Evolutionary conservation across 2,797 vertebrate species (phyloP), one percentile per base, ranked within the genome.

Genomic region (Monodelphis domestica): DNA sequence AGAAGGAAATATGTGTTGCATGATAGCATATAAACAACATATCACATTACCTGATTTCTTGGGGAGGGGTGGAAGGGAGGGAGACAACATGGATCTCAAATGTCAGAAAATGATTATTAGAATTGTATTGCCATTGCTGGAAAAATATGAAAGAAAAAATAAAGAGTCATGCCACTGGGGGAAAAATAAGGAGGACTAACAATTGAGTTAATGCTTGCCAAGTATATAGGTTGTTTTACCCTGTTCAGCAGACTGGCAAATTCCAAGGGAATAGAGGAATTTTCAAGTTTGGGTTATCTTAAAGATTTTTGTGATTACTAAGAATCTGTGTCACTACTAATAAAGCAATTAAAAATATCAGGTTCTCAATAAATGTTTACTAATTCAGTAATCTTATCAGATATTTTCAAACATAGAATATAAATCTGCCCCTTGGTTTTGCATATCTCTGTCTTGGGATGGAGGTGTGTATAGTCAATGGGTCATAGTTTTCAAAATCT

Each of bases 171-270:
- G n/a, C n/a, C n/a, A n/a, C n/a, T n/a, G n/a, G n/a, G n/a, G n/a
- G n/a, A n/a, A n/a, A n/a, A n/a, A n/a, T n/a, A n/a, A 70, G 63
- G 38, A 50, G 38, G 50, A 70, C 50, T 84, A 26, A 70, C 50
- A 94, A 91, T 57, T 91, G 56, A 94, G 54, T 93, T 89, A 89
- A 15, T 87, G n/a, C 54, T 93, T 88, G 91, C 50, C 93, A 90
- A 94, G 54, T 91, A 91, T 63, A 70, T 56, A 45, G 87, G 84
- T 94, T 96, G 89, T 91, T 88, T 94, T 90, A 63, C 29, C 90
- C 78, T 70, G 91, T 93, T 50, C 96, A 94, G 56, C 52, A 14
- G 5, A 15, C 89, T 88, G 87, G 28, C 21, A 90, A 33, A 91
- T 53, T 93, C 6, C 33, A 14, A 89, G 33, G 24, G 70, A 4